A percentile compares a stretch with the other conserved stretches of the same genome.
phyloP scores from a whole-genome alignment of 2,113 vertebrate species.

The Calidris pygmaea region DNA sequence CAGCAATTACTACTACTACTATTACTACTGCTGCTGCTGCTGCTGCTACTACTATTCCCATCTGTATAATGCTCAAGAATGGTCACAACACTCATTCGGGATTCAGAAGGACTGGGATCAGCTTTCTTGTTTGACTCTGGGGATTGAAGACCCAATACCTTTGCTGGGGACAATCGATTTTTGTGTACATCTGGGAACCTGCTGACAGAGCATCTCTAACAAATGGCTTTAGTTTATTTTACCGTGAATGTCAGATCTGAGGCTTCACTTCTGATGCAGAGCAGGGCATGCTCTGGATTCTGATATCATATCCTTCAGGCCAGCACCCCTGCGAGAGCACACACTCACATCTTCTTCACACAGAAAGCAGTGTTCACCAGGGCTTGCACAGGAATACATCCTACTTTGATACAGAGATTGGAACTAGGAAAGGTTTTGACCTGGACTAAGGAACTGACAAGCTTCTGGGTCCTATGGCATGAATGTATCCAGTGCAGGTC shows the following conservation, averaged over 20 bases:
- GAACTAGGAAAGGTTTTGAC: background rate
- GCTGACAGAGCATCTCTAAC: background rate
- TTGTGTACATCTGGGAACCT: background rate
- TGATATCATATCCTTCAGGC: background rate
- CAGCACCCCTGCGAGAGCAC: background rate
- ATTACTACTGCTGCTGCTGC: rapidly evolving
- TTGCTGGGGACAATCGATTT: background rate
- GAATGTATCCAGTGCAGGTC: background rate
- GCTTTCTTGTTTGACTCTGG: background rate
- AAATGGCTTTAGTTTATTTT: background rate
- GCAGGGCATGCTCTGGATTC: background rate
- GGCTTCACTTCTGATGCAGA: background rate
- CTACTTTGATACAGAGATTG: background rate
- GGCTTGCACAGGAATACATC: background rate
- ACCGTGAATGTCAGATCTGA: background rate
- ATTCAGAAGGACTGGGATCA: background rate
- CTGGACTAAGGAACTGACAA: background rate
- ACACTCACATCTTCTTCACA: background rate
- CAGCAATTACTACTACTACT: background rate
- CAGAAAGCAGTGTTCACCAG: background rate
- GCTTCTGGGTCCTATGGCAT: background rate
- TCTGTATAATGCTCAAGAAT: background rate
- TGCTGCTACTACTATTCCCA: background rate
- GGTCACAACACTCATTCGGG: background rate
- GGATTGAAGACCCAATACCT: background rate